Evolutionary conservation across 2,797 vertebrate genomes (phyloP), one percentile per base, ranked within the genome.

Genomic region (Glyptemys insculpta): DNA sequence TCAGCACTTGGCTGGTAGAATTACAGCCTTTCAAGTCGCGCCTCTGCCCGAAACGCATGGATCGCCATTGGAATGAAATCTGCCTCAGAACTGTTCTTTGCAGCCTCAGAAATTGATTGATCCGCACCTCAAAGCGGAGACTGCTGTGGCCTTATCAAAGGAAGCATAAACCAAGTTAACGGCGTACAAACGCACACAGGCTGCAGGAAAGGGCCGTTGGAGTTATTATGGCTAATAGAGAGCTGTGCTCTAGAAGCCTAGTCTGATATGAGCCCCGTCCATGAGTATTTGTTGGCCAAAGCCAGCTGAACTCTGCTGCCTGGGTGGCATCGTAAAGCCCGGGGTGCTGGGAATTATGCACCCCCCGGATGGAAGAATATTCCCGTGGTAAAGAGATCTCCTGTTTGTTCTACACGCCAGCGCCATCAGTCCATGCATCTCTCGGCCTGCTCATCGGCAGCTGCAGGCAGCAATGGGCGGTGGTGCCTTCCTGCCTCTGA

Each of bases 391-490:
- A 31, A 6, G 0, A 79, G 41, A 10, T 31, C 74, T 9, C 1
- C 8, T 27, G 74, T 79, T 65, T 27, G 5, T 18, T 84, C 87
- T 3, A 37, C 0, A 0, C 1, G 1, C 1, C 81, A 27, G 1
- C 1, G 1, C 0, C 31, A 29, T 6, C 10, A 2, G 6, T 4
- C 31, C 27, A 16, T 0, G 9, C 1, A 29, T 15, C 44, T 6
- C 15, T 15, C 6, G 82, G 50, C 49, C 16, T 74, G 47, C 8
- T 79, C 50, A 3, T 12, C 2, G 34, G 50, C 12, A 53, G 34
- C 79, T 27, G 34, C 8, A 25, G 11, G 52, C 21, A 79, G 53
- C 53, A 44, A 14, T 6, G 7, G 53, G 41, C 11, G 4, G 37
- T 12, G 8, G 37, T 4, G 41, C 10, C 12, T 44, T 16, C 41